phyloP scores from a whole-genome alignment of 1,140 invertebrate species.

The Leptestheria dahalacensis region DNA sequence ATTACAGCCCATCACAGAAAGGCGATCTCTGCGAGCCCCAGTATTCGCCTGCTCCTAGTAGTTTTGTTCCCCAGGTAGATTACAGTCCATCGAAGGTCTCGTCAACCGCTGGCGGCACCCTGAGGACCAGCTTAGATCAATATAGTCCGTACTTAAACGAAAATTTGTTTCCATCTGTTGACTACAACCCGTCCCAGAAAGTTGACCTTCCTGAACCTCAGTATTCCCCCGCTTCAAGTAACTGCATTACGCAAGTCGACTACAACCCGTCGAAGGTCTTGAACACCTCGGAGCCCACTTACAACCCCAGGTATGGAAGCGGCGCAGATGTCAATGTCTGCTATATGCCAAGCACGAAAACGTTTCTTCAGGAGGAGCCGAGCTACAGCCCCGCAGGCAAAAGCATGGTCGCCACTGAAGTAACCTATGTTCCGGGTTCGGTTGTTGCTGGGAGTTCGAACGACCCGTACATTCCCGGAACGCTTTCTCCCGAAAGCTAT shows the following conservation, averaged over 20 bases:
- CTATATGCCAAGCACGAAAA: conserved; percentile 4
- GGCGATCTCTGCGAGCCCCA: background rate
- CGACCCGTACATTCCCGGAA: too few species aligned
- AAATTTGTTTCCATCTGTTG: background rate
- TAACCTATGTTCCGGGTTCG: conserved; percentile 1
- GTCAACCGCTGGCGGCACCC: background rate
- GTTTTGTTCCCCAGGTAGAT: background rate
- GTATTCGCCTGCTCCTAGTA: background rate
- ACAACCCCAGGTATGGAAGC: background rate
- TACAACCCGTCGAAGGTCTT: conserved; percentile 1
- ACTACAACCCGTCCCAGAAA: background rate
- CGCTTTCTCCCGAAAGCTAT: conserved; percentile 2
- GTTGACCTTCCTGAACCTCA: background rate
- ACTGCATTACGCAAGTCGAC: background rate
- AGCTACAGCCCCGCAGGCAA: background rate
- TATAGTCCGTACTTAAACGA: background rate
- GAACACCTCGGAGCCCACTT: background rate
- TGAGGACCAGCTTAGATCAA: background rate
- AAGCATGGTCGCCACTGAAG: background rate
- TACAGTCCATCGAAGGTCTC: background rate
- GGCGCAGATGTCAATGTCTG: background rate
- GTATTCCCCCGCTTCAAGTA: background rate
- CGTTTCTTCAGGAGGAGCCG: background rate
- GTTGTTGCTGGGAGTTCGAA: too few species aligned
- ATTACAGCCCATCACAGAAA: background rate